Base-by-base conservation (phyloP, 2,888 invertebrate species). In the Timema podura region DNA sequence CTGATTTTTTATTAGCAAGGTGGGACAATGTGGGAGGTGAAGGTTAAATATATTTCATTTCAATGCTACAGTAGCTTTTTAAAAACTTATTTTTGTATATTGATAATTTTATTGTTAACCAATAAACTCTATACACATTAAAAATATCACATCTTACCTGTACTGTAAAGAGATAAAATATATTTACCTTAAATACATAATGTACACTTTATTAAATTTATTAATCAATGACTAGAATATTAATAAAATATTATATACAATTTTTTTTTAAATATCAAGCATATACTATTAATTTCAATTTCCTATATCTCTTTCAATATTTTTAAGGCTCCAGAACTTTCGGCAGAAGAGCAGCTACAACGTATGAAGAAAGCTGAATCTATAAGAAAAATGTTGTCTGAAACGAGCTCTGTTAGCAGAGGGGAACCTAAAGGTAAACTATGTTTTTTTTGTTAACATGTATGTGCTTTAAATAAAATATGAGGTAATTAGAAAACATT, bases 361-460 rank as follows among this genome's bases (percentile, higher is more conserved):
- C 85, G 95, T 13, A 86, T 88, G 79, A 91, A 93, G 80, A 95
- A 95, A 82, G 94, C 95, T 6, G 95, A 95, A 79, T 91, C 92
- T 11, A 95, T 96, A 74, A 91, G 94, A 79, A 94, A 93, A 81
- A 93, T 96, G 92, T 85, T 96, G 15, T 90, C 94, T 0, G 89
- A 92, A 77, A 87, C 89, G 30, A 84, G 88, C 6, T 83, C 85
- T 64, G 81, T 85, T 51, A 81, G 83, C 73, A 54, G 76, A 73
- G 68, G 75, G 16, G 75, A 75, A 47, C 47, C 66, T 8, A 73
- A 70, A 65, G 73, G 73, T 71, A 49, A 9, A 51, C 6, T n/a
- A n/a, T 30, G 30, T 30, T 30, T 30, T 1, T 30, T 30, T 30
- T 30, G 3, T 30, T 30, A 30, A 30, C 30, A 30, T 30, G 30